Base-by-base conservation (phyloP, 2,888 invertebrate genomes). In the Meganola albula region DNA sequence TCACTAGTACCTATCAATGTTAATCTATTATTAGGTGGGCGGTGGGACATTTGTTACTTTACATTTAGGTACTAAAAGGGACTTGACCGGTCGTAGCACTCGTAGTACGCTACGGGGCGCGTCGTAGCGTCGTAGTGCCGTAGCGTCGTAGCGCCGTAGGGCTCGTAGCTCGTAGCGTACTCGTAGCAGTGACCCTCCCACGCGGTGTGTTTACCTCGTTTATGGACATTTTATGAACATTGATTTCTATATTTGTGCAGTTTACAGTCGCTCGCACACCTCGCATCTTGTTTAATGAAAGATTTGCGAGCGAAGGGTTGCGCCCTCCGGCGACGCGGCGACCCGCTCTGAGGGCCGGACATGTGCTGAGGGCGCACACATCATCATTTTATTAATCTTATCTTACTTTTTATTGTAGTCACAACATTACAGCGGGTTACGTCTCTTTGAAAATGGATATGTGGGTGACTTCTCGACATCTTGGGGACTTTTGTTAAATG, bases 221-320 rank as follows among this genome's bases (percentile, higher is more conserved):
- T 57, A 60, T 57, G 48, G 48, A 46, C 27, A 57, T 60, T 63
- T 61, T 60, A 67, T 61, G 61, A 66, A 45, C 69, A 53, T 52
- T 60, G 72, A 69, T 68, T 69, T 61, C 58, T 61, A 56, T 62
- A 68, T 66, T 65, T 58, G 60, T 58, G 50, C 44, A 50, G 46
- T 61, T 58, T 55, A 53, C 48, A 45, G 53, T 48, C 46, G 41
- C 47, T 40, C 44, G 39, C 44, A 50, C 40, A 45, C 44, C 44
- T 40, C 33, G n/a, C n/a, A 32, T 25, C 41, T 48, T 55, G 58
- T 65, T 63, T 58, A 59, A 65, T 65, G 55, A 63, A 62, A 58
- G 58, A 59, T 61, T 57, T 32, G 38, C 30, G 35, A 37, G 35
- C 44, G 37, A 57, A 61, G 62, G 61, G 59, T 58, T 59, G 46